phyloP scores from a whole-genome alignment of 2,113 vertebrate genomes.

The Gymnorhina tibicen region DNA sequence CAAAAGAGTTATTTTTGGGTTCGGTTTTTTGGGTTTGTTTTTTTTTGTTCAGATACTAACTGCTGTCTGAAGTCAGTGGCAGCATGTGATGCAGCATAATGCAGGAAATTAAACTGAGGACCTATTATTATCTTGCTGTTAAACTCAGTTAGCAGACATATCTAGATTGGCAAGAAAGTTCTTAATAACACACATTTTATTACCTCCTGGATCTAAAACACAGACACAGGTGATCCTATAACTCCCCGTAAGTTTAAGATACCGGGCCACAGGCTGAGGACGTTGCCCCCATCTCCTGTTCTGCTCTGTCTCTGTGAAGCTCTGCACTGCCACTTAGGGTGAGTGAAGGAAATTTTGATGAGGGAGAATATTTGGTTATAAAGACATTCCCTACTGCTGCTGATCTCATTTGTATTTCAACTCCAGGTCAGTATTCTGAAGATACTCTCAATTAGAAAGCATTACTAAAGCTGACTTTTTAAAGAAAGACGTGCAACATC shows the following conservation, averaged over 20 bases:
- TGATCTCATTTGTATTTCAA: background rate
- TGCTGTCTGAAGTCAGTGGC: background rate
- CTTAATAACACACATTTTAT: background rate
- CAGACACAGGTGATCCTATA: background rate
- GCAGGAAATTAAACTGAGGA: background rate
- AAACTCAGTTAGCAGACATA: background rate
- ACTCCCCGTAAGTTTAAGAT: background rate
- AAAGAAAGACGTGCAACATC: background rate
- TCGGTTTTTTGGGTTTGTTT: background rate
- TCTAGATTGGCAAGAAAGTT: background rate
- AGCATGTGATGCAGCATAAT: background rate
- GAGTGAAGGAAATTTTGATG: background rate
- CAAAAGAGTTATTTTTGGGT: background rate
- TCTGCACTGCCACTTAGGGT: background rate
- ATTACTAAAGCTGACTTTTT: background rate
- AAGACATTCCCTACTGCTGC: background rate
- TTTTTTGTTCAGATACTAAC: background rate
- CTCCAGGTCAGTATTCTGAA: background rate
- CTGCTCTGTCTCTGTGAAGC: background rate
- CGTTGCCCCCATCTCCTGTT: background rate
- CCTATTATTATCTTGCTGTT: background rate
- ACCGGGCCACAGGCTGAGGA: rapidly evolving
- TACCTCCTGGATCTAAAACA: background rate
- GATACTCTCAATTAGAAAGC: background rate
- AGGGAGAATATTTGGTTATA: background rate